Conservation (phyloP, 2,797 vertebrate species). For the Paramormyrops hopkinsi region DNA sequence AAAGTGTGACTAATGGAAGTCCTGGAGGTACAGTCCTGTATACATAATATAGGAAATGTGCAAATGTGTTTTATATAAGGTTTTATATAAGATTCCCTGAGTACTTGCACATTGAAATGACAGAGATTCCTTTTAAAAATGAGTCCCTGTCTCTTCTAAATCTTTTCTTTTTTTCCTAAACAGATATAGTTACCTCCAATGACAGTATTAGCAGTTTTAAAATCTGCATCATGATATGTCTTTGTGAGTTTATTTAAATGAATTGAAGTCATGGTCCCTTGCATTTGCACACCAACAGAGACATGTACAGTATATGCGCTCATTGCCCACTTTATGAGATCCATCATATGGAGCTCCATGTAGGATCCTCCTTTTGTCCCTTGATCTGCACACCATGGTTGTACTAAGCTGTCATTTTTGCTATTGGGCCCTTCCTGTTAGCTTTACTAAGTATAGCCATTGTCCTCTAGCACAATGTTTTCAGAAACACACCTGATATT, state of each 20-base stretch:
- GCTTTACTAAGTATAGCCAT: not conserved
- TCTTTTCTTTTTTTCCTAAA: not conserved
- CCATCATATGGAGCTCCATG: not conserved
- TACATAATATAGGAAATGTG: not conserved
- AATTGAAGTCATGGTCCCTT: not conserved
- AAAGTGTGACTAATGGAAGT: not conserved
- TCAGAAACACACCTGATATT: not conserved
- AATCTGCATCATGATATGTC: not conserved
- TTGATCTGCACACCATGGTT: not conserved
- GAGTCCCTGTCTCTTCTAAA: not conserved
- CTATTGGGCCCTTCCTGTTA: not conserved
- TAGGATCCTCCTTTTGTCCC: not conserved
- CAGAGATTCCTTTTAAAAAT: not conserved
- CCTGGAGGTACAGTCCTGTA: not conserved
- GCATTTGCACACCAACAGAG: not conserved
- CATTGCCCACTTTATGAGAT: not conserved
- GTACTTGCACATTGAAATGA: not conserved
- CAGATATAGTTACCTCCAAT: not conserved
- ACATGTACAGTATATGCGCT: not conserved
- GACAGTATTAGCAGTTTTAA: not conserved
- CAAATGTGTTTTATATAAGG: not conserved
- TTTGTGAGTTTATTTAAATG: not conserved
- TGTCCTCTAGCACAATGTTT: not conserved
- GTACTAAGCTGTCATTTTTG: not conserved
- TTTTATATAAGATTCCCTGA: not conserved